Percentiles rank a stretch among this genome's conserved stretches.
phyloP scores from a whole-genome alignment of 2,113 vertebrate species.

The Ammodytes marinus region DNA sequence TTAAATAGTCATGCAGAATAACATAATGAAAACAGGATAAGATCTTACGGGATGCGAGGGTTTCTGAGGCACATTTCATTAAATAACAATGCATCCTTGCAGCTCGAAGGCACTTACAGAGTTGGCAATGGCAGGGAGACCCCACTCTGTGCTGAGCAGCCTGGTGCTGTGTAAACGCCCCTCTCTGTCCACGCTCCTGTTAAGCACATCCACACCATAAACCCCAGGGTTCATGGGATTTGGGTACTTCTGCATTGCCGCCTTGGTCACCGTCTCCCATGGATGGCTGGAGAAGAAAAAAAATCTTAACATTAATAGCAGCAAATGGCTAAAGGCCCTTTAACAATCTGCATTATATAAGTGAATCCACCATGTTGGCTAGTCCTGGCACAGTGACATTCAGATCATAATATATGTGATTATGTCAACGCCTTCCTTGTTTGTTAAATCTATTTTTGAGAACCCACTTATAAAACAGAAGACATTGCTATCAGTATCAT shows the following conservation, averaged over 20 bases:
- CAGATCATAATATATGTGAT: neutral
- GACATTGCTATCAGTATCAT: neutral
- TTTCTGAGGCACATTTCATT: neutral
- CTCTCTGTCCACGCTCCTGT: conserved; percentile 87
- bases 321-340: neutral
- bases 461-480: neutral
- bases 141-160: conserved; percentile 97
- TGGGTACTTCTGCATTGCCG: conserved; percentile 98
- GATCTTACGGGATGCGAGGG: neutral
- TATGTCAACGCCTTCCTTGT: neutral
- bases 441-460: neutral
- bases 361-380: no score
- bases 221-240: conserved; percentile 98
- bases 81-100: no score
- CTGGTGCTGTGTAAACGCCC: conserved; percentile 95
- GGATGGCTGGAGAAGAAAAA: conserved; percentile 88
- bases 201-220: conserved; percentile 95
- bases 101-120: conserved; percentile 83
- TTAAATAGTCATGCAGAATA: no score
- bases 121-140: conserved; percentile 94
- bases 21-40: neutral
- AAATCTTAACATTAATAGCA: neutral
- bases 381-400: neutral
- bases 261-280: conserved; percentile 96
- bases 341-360: neutral